Conservation (phyloP, 2,113 vertebrate genomes). For the Geococcyx californianus region DNA sequence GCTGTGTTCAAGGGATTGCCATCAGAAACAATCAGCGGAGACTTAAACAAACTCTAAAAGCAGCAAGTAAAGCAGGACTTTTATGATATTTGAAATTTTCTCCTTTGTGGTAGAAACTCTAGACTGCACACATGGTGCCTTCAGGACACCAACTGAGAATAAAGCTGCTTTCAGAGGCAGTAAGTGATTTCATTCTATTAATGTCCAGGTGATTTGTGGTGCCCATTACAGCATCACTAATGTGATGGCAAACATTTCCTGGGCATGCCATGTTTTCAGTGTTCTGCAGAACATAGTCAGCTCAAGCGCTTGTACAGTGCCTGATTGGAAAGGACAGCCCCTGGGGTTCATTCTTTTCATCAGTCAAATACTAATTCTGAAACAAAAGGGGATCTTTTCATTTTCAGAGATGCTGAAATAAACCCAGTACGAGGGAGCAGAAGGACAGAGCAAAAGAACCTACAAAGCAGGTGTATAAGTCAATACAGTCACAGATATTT, state of each 20-base stretch:
- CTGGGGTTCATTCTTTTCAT: constrained; percentile 66
- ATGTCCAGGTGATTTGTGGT: constrained; percentile 76
- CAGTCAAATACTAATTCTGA: constrained; percentile 43
- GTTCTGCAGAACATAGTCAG: constrained; percentile 60
- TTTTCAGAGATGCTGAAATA: constrained; percentile 56
- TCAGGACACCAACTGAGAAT: constrained; percentile 73
- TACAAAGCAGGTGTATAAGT: neutral
- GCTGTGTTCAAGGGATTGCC: constrained; percentile 20
- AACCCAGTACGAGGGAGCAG: neutral
- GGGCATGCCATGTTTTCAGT: constrained; percentile 62
- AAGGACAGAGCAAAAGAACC: constrained; percentile 9
- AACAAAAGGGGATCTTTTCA: constrained; percentile 35
- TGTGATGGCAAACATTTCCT: constrained; percentile 73
- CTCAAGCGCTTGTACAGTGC: constrained; percentile 47
- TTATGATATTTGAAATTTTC: constrained; percentile 53
- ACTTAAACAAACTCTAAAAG: constrained; percentile 18
- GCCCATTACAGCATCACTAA: constrained; percentile 77
- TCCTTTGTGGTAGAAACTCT: constrained; percentile 46
- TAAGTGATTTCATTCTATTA: constrained; percentile 76
- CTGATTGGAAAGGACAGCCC: constrained; percentile 64
- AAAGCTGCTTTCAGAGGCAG: constrained; percentile 74
- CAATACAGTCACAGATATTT: neutral
- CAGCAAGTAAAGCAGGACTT: constrained; percentile 13
- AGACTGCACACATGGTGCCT: constrained; percentile 59
- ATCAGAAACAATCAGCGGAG: constrained; percentile 38